Conservation (phyloP, 2,113 vertebrate genomes). For the Rutilus rutilus region DNA sequence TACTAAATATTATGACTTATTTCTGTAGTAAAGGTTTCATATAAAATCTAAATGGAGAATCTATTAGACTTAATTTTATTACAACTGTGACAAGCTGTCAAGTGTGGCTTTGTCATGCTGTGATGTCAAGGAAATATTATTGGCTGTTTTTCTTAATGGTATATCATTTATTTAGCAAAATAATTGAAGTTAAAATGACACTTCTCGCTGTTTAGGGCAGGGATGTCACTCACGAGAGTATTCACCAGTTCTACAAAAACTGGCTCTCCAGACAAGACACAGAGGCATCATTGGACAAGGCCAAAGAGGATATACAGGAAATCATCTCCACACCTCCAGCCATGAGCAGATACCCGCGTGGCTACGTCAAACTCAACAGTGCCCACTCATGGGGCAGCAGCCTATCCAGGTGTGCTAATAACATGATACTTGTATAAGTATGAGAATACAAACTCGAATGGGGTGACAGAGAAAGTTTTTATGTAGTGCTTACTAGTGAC, state of each 20-base stretch:
- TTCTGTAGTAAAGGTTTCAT: too few species aligned
- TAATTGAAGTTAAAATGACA: neutral
- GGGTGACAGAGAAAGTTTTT: too few species aligned
- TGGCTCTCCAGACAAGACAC: conserved; percentile 69
- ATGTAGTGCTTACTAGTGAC: too few species aligned
- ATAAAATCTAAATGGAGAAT: too few species aligned
- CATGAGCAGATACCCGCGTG: conserved; percentile 31
- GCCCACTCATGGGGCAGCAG: conserved; percentile 76
- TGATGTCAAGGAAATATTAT: too few species aligned
- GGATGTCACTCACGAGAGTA: conserved; percentile 73
- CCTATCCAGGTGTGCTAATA: conserved; percentile 71
- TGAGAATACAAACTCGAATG: too few species aligned
- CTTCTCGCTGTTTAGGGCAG: conserved; percentile 65
- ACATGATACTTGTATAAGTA: neutral
- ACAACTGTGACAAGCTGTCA: too few species aligned
- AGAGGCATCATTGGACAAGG: conserved; percentile 50
- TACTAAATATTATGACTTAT: too few species aligned
- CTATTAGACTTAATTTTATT: too few species aligned
- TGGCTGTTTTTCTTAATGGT: neutral
- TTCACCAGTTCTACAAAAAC: conserved; percentile 70
- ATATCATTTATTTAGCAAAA: neutral
- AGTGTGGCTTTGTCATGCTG: too few species aligned
- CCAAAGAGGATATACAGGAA: conserved; percentile 41
- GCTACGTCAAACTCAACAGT: conserved; percentile 62
- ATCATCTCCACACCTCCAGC: conserved; percentile 38